Base-by-base conservation (phyloP, 2,113 vertebrate genomes). In the Telmatochromis sp. region DNA sequence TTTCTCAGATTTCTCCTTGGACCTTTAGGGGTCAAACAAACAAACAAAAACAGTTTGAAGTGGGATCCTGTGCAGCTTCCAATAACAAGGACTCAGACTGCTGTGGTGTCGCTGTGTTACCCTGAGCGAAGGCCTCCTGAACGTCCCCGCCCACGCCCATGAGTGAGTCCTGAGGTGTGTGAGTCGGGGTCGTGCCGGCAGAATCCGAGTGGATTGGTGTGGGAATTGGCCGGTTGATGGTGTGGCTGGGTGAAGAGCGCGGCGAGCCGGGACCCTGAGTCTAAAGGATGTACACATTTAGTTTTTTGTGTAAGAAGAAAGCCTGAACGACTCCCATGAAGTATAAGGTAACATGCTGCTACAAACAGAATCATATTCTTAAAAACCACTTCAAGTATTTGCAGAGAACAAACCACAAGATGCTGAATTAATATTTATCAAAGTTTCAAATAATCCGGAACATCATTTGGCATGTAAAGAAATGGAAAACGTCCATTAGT, bases 91-190 rank as follows among this genome's bases (percentile, higher is more conserved):
- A 54, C 7, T 13, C 2, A 21, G 7, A 17, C 40, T 0, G 21
- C 10, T 53, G 15, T 37, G 40, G 37, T 14, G 14, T 4, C 35
- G 5, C 15, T 3, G 68, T 19, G 40, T 96, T 97, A 99, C 99
- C 97, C 91, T 98, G 98, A 92, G 98, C 97, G 90, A 99, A 99
- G 78, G 99, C 99, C 96, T 99, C 98, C 91, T 99, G 98, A 42
- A 99, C 98, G 2, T 99, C 99, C 94, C 98, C 99, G 91, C 98
- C 98, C 53, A 99, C 97, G 8, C 98, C 98, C 1, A 98, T 99
- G 92, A 99, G 98, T 5, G 99, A 99, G 96, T 99, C 99, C 97
- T 99, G 99, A 94, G 98, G 98, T 19, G 96, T 97, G 65, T 99
- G 98, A 78, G 97, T 97, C 3, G 98, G 98, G 54, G 98, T 99